Conservation (phyloP, 2,888 invertebrate genomes). For the Bellardia bayeri region DNA sequence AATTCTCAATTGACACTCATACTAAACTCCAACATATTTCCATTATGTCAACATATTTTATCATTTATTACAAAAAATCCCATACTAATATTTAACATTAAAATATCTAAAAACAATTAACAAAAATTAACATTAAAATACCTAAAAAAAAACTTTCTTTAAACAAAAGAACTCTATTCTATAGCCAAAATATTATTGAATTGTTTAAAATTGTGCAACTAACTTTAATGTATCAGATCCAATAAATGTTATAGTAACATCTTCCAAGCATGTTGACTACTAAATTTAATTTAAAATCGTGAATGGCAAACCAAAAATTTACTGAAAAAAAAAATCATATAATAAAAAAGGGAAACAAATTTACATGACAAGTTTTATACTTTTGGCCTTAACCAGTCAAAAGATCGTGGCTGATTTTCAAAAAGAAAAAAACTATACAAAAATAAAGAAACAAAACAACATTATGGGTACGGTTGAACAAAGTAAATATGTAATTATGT, state of each 20-base stretch:
- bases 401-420: constrained; percentile 62
- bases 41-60: too few species aligned
- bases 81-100: too few species aligned
- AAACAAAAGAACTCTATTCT: constrained; percentile 14
- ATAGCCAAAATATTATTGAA: constrained; percentile 8
- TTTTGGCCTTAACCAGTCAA: constrained; percentile 69
- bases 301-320: constrained; percentile 48
- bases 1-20: too few species aligned
- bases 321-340: neutral
- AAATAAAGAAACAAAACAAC: constrained; percentile 17
- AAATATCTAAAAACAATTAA: neutral
- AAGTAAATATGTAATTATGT: too few species aligned
- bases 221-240: constrained; percentile 33
- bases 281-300: constrained; percentile 54
- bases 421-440: constrained; percentile 23
- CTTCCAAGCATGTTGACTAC: constrained; percentile 49
- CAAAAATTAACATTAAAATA: too few species aligned
- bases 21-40: too few species aligned
- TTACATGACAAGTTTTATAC: constrained; percentile 70
- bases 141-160: neutral
- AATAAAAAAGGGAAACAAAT: constrained; percentile 66
- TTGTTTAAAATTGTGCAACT: constrained; percentile 37
- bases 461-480: constrained; percentile 40
- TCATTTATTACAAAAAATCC: too few species aligned
- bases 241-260: constrained; percentile 43